Conservation (phyloP, 2,888 invertebrate genomes). For the Tiliacea citrago region DNA sequence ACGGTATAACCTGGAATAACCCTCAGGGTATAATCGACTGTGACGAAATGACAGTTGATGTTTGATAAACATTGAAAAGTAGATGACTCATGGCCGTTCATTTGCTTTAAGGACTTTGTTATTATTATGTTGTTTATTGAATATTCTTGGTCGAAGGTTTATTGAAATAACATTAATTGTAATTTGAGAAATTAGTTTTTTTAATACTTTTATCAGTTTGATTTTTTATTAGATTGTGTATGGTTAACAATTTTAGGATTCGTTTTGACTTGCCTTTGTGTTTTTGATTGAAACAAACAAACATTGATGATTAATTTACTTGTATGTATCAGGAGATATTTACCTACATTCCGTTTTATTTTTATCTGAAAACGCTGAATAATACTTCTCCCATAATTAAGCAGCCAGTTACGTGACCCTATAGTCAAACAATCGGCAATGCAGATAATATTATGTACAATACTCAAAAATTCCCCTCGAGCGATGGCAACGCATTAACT, state of each 20-base stretch:
- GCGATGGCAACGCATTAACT: conserved; percentile 22
- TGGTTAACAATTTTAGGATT: too few relatives aligned
- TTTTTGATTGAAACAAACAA: too few relatives aligned
- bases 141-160: background rate
- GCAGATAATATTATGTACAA: background rate
- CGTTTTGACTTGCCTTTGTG: too few relatives aligned
- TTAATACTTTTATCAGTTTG: too few relatives aligned
- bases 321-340: background rate
- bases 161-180: background rate
- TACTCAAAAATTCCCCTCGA: background rate
- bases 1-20: conserved; percentile 1
- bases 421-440: background rate
- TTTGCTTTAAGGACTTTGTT: background rate
- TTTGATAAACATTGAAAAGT: conserved; percentile 30
- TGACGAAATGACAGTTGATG: conserved; percentile 16
- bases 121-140: background rate
- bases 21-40: conserved; percentile 15
- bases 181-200: too few relatives aligned
- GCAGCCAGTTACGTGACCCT: background rate
- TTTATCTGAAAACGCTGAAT: background rate
- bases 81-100: background rate
- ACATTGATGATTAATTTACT: background rate
- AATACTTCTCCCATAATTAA: background rate
- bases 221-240: too few relatives aligned
- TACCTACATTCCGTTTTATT: background rate